Conservation (phyloP, 2,797 vertebrate genomes). For the Pseudochirops corinnae region DNA sequence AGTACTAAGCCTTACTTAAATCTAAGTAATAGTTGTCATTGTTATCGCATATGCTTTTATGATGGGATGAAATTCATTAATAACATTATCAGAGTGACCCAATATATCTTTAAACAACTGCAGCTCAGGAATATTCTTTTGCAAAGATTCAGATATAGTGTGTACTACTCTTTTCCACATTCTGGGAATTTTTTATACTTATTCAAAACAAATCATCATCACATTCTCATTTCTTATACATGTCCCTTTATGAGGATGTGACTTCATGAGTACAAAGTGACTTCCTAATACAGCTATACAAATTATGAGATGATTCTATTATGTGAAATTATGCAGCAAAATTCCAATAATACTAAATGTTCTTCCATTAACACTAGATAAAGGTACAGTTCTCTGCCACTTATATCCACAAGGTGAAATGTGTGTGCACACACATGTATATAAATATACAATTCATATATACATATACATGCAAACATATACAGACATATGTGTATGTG, state of each 20-base stretch:
- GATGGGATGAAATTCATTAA: conserved; percentile 62
- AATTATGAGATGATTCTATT: neutral
- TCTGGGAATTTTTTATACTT: conserved; percentile 36
- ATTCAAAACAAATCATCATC: conserved; percentile 48
- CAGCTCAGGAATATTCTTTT: conserved; percentile 16
- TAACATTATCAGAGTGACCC: conserved; percentile 50
- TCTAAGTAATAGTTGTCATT: conserved; percentile 65
- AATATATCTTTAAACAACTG: conserved; percentile 61
- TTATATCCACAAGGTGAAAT: neutral
- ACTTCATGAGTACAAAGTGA: neutral
- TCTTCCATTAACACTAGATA: neutral
- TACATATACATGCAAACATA: no score
- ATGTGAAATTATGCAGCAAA: neutral
- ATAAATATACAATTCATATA: no score
- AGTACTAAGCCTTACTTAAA: conserved; percentile 31
- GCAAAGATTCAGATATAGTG: conserved; percentile 16
- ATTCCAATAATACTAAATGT: neutral
- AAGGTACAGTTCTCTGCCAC: neutral
- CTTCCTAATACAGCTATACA: conserved; percentile 36
- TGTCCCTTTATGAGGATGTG: neutral
- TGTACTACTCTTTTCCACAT: conserved; percentile 30
- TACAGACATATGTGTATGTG: no score
- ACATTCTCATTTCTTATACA: conserved; percentile 41
- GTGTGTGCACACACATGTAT: neutral
- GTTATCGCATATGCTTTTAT: conserved; percentile 56